These are phyloP conservation scores for Aphodius granarius DNA, from an alignment of 2,888 invertebrate species.

Conservation along the genomic window DNA sequence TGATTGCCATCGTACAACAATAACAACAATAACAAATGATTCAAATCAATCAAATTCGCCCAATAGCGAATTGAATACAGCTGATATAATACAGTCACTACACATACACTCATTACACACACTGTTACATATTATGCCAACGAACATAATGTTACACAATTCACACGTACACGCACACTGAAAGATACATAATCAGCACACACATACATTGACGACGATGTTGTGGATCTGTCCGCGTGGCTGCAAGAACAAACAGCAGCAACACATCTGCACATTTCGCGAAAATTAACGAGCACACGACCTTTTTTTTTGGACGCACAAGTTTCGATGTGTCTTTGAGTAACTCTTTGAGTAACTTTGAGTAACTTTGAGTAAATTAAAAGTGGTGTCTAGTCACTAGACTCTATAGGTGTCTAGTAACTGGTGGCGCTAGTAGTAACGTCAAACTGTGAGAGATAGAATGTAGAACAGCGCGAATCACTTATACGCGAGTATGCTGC, in stretches of 20 bases:
- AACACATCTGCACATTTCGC: neutral
- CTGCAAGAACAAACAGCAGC: neutral
- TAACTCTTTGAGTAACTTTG: neutral
- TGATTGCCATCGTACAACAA: neutral
- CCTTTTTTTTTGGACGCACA: neutral
- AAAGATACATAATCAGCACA: neutral
- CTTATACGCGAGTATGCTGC: neutral
- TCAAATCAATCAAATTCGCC: too few relatives aligned
- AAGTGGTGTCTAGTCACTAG: too few relatives aligned
- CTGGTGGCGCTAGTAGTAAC: neutral
- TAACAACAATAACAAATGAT: neutral
- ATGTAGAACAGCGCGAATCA: neutral
- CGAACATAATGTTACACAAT: neutral
- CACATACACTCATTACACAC: neutral
- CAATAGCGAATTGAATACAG: neutral
- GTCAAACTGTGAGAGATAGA: neutral
- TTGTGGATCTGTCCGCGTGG: neutral
- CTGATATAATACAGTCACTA: neutral
- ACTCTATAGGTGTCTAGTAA: too few relatives aligned
- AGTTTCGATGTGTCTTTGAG: neutral
- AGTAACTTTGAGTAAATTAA: too few relatives aligned
- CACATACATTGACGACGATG: neutral
- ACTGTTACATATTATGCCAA: neutral
- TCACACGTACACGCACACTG: neutral
- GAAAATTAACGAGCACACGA: neutral